These are phyloP conservation scores for Miniopterus natalensis DNA, from an alignment of 2,113 vertebrate species.

Conservation along the genomic window DNA sequence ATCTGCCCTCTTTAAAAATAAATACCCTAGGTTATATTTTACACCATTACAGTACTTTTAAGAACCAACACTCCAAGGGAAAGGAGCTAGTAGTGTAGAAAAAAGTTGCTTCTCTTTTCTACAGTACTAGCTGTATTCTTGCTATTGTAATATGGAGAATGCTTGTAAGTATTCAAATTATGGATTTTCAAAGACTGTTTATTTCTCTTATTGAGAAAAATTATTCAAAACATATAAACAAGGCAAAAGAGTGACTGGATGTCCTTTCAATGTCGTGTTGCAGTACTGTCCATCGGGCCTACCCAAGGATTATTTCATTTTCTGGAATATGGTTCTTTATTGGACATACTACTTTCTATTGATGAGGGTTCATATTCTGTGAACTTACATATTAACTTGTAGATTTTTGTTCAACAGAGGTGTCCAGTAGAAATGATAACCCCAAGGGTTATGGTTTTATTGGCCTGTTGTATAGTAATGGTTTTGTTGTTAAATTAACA, in stretches of 20 bases:
- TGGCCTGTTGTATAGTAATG: neutral
- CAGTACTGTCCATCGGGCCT: neutral
- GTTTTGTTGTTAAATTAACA: neutral
- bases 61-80: neutral
- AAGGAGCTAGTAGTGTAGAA: neutral
- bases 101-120: neutral
- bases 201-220: conserved; percentile 39
- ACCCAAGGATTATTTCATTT: neutral
- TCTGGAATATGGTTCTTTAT: neutral
- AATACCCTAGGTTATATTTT: neutral
- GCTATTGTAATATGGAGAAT: neutral
- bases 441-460: conserved; percentile 13
- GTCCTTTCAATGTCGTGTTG: neutral
- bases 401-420: conserved; percentile 24
- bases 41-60: neutral
- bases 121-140: neutral
- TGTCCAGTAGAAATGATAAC: neutral
- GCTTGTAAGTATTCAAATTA: neutral
- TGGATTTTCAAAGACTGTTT: conserved; percentile 5
- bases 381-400: neutral
- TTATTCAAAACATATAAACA: conserved; percentile 39
- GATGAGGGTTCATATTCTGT: neutral
- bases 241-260: neutral
- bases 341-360: neutral
- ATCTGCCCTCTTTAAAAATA: neutral